Evolutionary conservation across 2,113 vertebrate genomes (phyloP).

Genomic region (Anguilla japonica): DNA sequence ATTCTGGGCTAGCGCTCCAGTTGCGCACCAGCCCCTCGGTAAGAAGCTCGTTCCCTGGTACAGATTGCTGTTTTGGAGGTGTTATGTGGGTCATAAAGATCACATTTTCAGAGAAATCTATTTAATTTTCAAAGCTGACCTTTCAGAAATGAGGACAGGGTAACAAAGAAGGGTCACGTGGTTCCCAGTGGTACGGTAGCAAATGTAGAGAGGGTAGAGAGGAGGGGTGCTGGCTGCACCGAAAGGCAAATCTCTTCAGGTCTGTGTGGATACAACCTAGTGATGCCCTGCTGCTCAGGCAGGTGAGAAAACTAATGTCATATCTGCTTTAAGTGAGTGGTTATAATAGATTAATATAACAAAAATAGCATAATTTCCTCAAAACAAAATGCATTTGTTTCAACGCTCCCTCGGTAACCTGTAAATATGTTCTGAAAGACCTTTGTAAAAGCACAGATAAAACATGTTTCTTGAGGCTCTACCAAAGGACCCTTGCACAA

Average conservation of each 20-base stretch:
- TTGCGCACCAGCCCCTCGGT: background rate
- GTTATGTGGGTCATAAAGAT: background rate
- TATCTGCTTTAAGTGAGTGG: background rate
- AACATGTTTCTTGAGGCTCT: background rate
- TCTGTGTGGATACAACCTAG: background rate
- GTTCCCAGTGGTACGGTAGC: background rate
- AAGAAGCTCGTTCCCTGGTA: background rate
- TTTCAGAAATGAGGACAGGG: background rate
- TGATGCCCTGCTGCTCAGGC: background rate
- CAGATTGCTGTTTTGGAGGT: background rate
- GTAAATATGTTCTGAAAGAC: background rate
- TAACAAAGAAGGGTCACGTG: background rate
- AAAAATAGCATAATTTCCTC: background rate
- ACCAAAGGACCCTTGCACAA: background rate
- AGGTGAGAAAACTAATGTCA: background rate
- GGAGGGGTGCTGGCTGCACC: background rate
- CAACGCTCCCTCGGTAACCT: background rate
- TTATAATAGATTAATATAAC: background rate
- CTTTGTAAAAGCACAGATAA: background rate
- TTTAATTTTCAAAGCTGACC: background rate
- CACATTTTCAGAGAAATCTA: background rate
- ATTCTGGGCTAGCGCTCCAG: background rate
- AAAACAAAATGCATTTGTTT: too few relatives aligned
- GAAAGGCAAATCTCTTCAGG: background rate
- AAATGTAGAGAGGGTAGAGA: background rate